Evolutionary conservation across 2,113 vertebrate species (phyloP), one percentile per base, ranked within the genome.

Genomic region (Paramormyrops kingsleyae): DNA sequence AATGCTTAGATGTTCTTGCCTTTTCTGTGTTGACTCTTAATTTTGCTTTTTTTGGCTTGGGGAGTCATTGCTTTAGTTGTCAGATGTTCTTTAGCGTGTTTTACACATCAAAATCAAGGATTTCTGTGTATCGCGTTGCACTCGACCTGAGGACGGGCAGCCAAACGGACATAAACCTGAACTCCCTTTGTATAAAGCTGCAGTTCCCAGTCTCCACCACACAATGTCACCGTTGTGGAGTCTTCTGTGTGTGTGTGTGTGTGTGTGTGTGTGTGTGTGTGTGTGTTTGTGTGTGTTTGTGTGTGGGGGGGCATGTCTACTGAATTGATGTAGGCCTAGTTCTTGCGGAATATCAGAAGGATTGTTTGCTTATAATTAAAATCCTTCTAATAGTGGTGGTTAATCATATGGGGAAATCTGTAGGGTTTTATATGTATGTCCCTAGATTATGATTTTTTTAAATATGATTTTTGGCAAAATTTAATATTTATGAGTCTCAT

Each of bases 151-250:
- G 62, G 56, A 62, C 56, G 0, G 56, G 56, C 56, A n/a, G 56
- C 3, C 24, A 62, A n/a, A 9, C 3, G 56, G 42, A 17, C 49
- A n/a, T 24, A 66, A 21, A 24, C 21, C 12, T 42, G 31, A 56
- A 39, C 31, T 6, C 42, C 35, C 13, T 66, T 49, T 84, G 15
- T 66, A 35, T 49, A 19, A 35, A 56, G 62, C 2, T 90, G 89
- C 31, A 90, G 62, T 91, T 90, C 77, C 88, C 88, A 66, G 12
- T 59, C 85, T 7, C 46, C 53, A 83, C 87, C 91, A 91, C 88
- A 85, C 92, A 92, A 44, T 91, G 92, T 92, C 93, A 17, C 90
- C 47, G 27, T 89, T 52, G 44, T 89, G 83, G 66, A 66, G 87
- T 47, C 4, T 31, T 12, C 35, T 87, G 15, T 35, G 15, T 2